Conservation (phyloP, 2,888 invertebrate genomes). For the Smittia sp. region DNA sequence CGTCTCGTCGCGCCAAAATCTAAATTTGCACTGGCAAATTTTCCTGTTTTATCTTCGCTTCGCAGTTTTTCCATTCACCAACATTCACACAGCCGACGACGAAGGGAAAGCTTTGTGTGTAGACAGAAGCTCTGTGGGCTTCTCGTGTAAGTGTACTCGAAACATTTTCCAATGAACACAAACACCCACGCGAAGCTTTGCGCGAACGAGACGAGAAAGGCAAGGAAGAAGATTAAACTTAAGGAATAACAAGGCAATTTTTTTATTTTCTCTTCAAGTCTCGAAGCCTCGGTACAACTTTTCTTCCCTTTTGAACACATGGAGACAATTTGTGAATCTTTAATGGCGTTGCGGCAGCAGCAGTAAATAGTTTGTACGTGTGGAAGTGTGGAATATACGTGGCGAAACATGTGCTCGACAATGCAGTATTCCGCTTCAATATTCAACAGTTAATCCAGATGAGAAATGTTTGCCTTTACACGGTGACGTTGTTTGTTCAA, state of each 20-base stretch:
- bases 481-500: too few species aligned
- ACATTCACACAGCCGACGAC: background rate
- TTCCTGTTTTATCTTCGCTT: conserved; percentile 20
- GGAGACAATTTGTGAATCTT: conserved; percentile 19
- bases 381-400: background rate
- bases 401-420: conserved; percentile 17
- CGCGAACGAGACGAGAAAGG: background rate
- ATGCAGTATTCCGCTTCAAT: background rate
- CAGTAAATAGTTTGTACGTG: background rate
- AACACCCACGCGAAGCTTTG: background rate
- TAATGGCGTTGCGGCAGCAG: conserved; percentile 21
- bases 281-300: background rate
- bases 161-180: background rate
- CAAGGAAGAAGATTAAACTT: background rate
- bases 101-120: background rate
- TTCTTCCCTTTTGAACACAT: background rate
- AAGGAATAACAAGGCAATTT: conserved; percentile 25
- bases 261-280: conserved; percentile 4
- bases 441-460: conserved; percentile 22
- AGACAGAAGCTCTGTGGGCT: background rate
- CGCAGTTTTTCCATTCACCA: background rate
- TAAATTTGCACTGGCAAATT: conserved; percentile 34
- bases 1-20: conserved; percentile 39
- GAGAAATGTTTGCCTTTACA: too few species aligned
- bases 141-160: background rate